A percentile compares a stretch with the other conserved stretches of the same genome.
Evolutionary conservation across 2,888 invertebrate genomes (phyloP).

Genomic region (Eretmocerus hayati): DNA sequence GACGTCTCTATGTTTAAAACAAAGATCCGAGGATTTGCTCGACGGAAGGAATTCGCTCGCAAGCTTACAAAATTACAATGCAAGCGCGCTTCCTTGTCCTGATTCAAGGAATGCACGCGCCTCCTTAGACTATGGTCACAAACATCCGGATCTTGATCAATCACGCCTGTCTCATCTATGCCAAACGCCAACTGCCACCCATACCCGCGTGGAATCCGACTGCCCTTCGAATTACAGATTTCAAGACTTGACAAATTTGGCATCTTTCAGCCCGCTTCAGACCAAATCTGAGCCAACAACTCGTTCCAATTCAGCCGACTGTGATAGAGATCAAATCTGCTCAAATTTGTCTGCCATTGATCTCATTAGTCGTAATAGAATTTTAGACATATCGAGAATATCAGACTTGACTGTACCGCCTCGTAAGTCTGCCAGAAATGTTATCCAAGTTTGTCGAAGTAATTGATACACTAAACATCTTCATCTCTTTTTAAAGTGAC

Average conservation of each 20-base stretch:
- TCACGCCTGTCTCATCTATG: conserved; percentile 16
- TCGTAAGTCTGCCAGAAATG: conserved; percentile 26
- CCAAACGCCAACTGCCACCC: conserved; percentile 21
- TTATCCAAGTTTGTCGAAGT: no score
- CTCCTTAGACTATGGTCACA: conserved; percentile 28
- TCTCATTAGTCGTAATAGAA: conserved; percentile 20
- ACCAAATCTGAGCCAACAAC: conserved; percentile 30
- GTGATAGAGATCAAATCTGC: conserved; percentile 30
- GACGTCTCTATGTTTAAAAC: conserved; percentile 36
- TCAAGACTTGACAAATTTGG: conserved; percentile 4
- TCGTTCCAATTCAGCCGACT: conserved; percentile 38
- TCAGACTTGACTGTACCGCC: conserved; percentile 36
- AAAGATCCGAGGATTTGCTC: conserved; percentile 31
- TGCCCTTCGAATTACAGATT: conserved; percentile 2
- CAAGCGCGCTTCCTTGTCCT: conserved; percentile 28
- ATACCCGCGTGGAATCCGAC: conserved; percentile 16
- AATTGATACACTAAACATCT: no score
- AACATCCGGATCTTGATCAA: conserved; percentile 32
- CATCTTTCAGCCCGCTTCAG: conserved; percentile 7
- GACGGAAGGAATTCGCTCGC: conserved; percentile 27
- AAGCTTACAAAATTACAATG: conserved; percentile 29
- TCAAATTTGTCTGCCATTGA: conserved; percentile 24
- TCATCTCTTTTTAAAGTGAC: conserved; percentile 27
- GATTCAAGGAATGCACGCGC: conserved; percentile 3
- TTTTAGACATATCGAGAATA: conserved; percentile 27